Base-by-base conservation (phyloP, 1,140 invertebrate species). In the Eriosoma lanigerum region DNA sequence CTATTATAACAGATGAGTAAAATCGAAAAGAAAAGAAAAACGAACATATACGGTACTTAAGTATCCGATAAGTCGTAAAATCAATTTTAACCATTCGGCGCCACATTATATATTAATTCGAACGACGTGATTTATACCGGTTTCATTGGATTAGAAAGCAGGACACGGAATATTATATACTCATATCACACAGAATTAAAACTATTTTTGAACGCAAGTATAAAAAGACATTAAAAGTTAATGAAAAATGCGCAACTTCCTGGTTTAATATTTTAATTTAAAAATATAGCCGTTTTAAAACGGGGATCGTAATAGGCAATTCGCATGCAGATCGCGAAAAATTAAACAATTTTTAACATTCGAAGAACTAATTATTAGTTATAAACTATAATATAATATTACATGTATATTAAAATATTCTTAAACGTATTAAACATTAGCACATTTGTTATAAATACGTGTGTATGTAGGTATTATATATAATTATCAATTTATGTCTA, bases 111-210 rank as follows among this genome's bases (percentile, higher is more conserved):
- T 32, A 38, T 38, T 38, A 38, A 48, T 48, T 13, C 46, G 10
- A 8, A 44, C 10, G 10, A 9, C 3, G n/a, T 48, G 21, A 68
- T 72, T 29, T 52, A 52, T 13, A 52, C 26, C 17, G 12, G 15
- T 52, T 72, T 52, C 19, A 48, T 52, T 72, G 8, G 9, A 72
- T 72, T 52, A 52, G 46, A 72, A 72, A 72, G 68, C 68, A 12
- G 26, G 13, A 52, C 5, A 24, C 32, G 26, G 10, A 29, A 72
- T 72, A 52, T 72, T 29, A 24, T 38, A 38, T 24, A 46, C 44
- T 48, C 1, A n/a, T 26, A n/a, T 1, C 19, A 50, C 17, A 26
- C 17, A 8, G 3, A n/a, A 19, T n/a, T 29, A 5, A 52, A n/a
- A 6, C 10, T 15, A 54, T 15, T 19, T 3, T 15, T 54, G n/a